Conservation (phyloP, 2,113 vertebrate species). For the Silurus asotus region DNA sequence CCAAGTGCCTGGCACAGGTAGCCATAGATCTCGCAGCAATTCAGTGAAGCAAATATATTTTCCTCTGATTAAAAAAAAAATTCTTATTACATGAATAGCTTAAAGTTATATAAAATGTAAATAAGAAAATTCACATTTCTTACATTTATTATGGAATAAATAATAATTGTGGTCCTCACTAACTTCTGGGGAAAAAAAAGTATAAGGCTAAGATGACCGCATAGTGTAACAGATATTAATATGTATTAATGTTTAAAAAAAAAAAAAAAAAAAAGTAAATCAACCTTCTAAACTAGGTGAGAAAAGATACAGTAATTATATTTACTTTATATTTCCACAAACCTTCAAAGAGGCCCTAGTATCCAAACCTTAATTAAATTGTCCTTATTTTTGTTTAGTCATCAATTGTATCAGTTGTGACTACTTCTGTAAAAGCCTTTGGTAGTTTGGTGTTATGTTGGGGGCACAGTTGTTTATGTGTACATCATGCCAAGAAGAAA, state of each 20-base stretch:
- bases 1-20: constrained; percentile 96
- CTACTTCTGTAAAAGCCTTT: too few relatives aligned
- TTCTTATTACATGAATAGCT: neutral
- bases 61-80: neutral
- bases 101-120: neutral
- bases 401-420: too few relatives aligned
- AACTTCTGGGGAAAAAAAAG: neutral
- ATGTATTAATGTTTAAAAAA: neutral
- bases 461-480: too few relatives aligned
- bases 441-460: too few relatives aligned
- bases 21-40: constrained; percentile 30
- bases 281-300: neutral
- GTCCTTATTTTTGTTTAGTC: too few relatives aligned
- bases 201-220: too few relatives aligned
- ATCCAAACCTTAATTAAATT: too few relatives aligned
- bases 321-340: too few relatives aligned
- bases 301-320: too few relatives aligned
- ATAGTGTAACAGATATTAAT: neutral
- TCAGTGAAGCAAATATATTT: neutral
- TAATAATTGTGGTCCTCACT: neutral
- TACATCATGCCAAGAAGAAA: too few relatives aligned
- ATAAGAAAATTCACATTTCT: neutral
- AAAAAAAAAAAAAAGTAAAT: too few relatives aligned
- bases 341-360: too few relatives aligned
- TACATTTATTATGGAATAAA: neutral